Base-by-base conservation (phyloP, 2,888 invertebrate species). In the Drosophila robusta region DNA sequence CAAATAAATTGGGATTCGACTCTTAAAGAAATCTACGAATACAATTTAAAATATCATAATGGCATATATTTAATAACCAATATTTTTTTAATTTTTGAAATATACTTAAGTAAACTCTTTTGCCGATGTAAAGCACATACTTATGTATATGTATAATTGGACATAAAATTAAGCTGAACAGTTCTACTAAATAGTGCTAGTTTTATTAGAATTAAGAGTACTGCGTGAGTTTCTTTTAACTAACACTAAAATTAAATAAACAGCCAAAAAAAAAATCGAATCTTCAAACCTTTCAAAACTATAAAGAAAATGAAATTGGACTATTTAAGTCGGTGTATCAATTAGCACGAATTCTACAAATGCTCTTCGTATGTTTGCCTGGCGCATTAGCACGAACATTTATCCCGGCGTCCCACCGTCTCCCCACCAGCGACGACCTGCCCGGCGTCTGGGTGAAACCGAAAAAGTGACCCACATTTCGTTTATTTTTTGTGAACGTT, bases 291-390 rank as follows among this genome's bases (percentile, higher is more conserved):
- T 45, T 6, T 34, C 22, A 9, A 57, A 34, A 16, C 47, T 26
- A n/a, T 36, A 65, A 62, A 56, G 70, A 79, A 82, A 88, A 61
- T 64, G 80, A 75, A 82, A 82, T 73, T 75, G 45, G 56, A 54
- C 57, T 70, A 68, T 46, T 61, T 65, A 67, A 62, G 52, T 63
- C 52, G 75, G 46, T 66, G 61, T 70, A 49, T 67, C 68, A 82
- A 82, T 82, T 82, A 82, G 76, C 82, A 83, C 18, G 47, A 52
- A 46, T 60, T 67, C 34, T 51, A 49, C 39, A 73, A 67, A 84
- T 68, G 70, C 73, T 49, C 55, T 54, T 34, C 45, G 46, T 47
- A 12, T 70, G 41, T 55, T 61, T 64, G 41, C 44, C 11, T 8
- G n/a, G 12, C 46, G 38, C 46, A 78, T 78, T 70, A 80, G 63